Conservation (phyloP, 2,797 vertebrate species). For the Merluccius polli region DNA sequence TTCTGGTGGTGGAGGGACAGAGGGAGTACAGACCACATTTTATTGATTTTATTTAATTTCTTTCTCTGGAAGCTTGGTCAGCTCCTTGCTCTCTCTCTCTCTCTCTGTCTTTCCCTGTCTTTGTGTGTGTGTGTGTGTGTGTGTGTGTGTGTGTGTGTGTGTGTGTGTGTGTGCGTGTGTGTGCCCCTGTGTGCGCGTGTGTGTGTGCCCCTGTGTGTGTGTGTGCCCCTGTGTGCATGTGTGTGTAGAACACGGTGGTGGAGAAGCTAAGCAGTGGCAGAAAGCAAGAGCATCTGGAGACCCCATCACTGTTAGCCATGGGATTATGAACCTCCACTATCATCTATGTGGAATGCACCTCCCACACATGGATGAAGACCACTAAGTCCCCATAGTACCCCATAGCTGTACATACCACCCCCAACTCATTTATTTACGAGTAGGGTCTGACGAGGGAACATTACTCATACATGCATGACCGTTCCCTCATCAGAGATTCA, state of each 20-base stretch:
- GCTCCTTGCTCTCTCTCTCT: constrained; percentile 23
- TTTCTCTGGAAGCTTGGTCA: constrained; percentile 36
- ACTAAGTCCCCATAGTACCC: constrained; percentile 4
- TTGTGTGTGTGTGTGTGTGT: not conserved
- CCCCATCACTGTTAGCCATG: constrained; percentile 58
- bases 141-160: not conserved
- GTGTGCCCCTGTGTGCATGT: not conserved
- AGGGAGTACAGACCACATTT: constrained; percentile 27
- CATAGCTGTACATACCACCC: constrained; percentile 2
- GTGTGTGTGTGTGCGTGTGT: not conserved
- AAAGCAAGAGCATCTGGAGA: constrained; percentile 56
- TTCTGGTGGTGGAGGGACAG: not conserved
- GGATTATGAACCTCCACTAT: constrained; percentile 53
- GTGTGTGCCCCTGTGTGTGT: not conserved
- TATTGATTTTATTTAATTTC: not conserved
- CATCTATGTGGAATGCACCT: constrained; percentile 59
- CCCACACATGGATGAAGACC: constrained; percentile 31
- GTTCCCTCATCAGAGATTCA: not conserved
- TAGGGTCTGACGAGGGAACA: not conserved
- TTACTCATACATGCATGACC: not conserved
- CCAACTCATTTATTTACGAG: not conserved
- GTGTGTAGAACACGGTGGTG: constrained; percentile 18
- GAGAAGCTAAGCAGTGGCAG: constrained; percentile 29
- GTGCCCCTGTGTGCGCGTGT: not conserved
- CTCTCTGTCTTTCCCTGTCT: not conserved